Percentiles rank a stretch among this genome's conserved stretches.
These are phyloP conservation scores for Megalurothrips usitatus DNA, from an alignment of 2,888 invertebrate species.

Conservation along the genomic window DNA sequence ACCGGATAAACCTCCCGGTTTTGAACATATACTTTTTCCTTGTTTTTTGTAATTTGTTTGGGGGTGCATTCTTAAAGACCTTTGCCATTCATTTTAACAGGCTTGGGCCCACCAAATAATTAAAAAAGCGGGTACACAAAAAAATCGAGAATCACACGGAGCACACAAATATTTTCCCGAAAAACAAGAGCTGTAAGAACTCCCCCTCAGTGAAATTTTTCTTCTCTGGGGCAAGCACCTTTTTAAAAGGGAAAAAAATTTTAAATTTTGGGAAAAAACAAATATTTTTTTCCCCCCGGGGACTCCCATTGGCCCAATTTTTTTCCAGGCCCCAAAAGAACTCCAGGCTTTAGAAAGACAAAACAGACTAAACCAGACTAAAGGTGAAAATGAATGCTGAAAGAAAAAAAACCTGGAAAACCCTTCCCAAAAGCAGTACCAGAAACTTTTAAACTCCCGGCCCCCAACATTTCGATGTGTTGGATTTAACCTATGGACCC, in stretches of 20 bases:
- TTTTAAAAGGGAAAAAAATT: slow-evolving; percentile 50
- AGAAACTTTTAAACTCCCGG: slow-evolving; percentile 69
- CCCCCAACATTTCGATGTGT: slow-evolving; percentile 76
- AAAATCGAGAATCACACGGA: slow-evolving; percentile 61
- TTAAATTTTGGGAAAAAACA: slow-evolving; percentile 5
- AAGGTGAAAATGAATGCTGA: slow-evolving; percentile 90
- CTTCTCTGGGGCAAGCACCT: slow-evolving; percentile 78
- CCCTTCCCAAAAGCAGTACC: slow-evolving; percentile 69
- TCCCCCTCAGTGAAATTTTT: slow-evolving; percentile 80
- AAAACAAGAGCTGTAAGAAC: slow-evolving; percentile 81
- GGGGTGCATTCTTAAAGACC: background rate
- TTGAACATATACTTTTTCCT: background rate
- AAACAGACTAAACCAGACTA: slow-evolving; percentile 80
- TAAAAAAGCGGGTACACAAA: background rate
- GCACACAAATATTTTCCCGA: slow-evolving; percentile 75
- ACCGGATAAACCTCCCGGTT: no score
- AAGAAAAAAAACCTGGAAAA: slow-evolving; percentile 75
- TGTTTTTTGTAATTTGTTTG: background rate
- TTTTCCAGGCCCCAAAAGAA: slow-evolving; percentile 39
- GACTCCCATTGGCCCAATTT: slow-evolving; percentile 21
- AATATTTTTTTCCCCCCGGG: background rate
- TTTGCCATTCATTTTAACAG: slow-evolving; percentile 36
- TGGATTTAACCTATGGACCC: slow-evolving; percentile 76
- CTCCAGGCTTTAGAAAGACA: slow-evolving; percentile 60
- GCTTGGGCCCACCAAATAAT: slow-evolving; percentile 56